Evolutionary conservation across 2,113 vertebrate genomes (phyloP), one percentile per base, ranked within the genome.

Genomic region (Platanista minor): DNA sequence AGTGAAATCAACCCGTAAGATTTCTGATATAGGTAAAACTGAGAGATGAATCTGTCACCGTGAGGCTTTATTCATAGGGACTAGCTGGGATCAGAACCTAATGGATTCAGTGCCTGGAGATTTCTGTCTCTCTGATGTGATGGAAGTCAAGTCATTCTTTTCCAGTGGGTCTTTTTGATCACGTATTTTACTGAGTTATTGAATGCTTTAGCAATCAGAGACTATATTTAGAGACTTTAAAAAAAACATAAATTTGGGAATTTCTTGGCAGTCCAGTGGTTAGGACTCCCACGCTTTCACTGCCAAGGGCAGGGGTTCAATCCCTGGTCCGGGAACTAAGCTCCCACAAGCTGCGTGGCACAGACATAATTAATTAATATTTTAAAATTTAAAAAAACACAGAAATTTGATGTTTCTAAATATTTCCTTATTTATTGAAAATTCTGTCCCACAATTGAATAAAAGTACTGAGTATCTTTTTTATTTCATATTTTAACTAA

Each of bases 361-460:
- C 33, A 43, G 74, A 29, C 43, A 77, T 49, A 77, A 77, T 17
- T 49, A 49, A 77, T 33, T 11, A 75, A 75, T 3, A 75, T 31
- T 29, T 74, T 17, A 0, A 2, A 31, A 75, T 46, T 12, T 20
- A 33, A 46, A 59, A 71, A 94, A 49, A 67, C 57, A 52, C 18
- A n/a, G 71, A 17, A 69, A 87, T 80, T 49, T 80, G 41, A 72
- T 54, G 31, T 94, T 81, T 20, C 33, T 52, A 77, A 85, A 84
- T 90, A 94, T 90, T 43, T 72, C 69, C 81, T 75, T 20, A 84
- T 75, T 84, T 67, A 71, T 67, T 91, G 82, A 85, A 90, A 77
- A 85, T 90, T 77, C 27, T 21, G 33, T 61, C 41, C 33, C 62
- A 78, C 61, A 85, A 39, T 13, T 27, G 41, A 90, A 59, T 61